Base-by-base conservation (phyloP, 2,113 vertebrate genomes). In the Osmerus mordax region DNA sequence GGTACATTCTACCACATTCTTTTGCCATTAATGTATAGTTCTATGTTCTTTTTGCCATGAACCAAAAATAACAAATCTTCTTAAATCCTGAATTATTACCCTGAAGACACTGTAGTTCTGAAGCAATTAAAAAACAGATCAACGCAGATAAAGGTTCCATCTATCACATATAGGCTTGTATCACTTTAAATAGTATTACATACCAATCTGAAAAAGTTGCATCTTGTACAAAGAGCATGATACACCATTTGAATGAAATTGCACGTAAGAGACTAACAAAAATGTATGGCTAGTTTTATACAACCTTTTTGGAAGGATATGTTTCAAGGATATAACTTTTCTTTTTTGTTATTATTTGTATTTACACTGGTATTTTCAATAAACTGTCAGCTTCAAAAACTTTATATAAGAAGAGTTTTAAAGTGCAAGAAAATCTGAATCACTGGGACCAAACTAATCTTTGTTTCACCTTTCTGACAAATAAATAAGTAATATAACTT, bases 241-340 rank as follows among this genome's bases (percentile, higher is more conserved):
- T 75, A 74, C 76, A 81, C 16, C 29, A 52, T 80, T 82, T 72
- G 76, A 84, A 78, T 69, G 21, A 69, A 71, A 79, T 66, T 81
- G 89, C 88, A 89, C 89, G 89, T 87, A 70, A 70, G 75, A 78
- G 79, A 88, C 81, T 65, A 81, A 83, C 71, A 81, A 71, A 80
- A 79, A 72, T 84, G 81, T 77, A 69, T 72, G 73, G 77, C 80
- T 84, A 82, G 74, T 87, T 89, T 89, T 87, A 36, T 88, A 85
- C 70, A 75, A 80, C 61, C 53, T 78, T 78, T 83, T 85, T 72
- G 63, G 59, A 75, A 64, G 29, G 32, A 32, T 81, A 8, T 61
- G 70, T 77, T 83, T 78, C 75, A 63, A 65, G 65, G 78, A 70
- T 70, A 71, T 2, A 82, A 70, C 71, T 52, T 15, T 29, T 47